phyloP scores from a whole-genome alignment of 2,888 invertebrate species.

The Callimorpha dominula region DNA sequence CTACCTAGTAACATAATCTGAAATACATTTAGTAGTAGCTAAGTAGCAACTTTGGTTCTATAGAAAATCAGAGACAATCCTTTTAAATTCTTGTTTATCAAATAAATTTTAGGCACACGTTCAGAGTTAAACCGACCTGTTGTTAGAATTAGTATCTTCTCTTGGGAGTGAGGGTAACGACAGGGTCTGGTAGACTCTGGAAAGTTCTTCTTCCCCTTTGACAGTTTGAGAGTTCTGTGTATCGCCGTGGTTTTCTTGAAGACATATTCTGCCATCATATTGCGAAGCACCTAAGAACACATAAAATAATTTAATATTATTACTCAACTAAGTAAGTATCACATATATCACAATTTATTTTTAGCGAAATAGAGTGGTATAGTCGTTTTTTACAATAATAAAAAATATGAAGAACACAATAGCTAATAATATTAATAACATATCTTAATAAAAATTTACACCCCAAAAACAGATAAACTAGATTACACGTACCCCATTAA shows the following conservation, averaged over 20 bases:
- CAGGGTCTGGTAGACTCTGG: constrained; percentile 76
- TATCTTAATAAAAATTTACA: background rate
- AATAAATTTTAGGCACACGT: too few relatives aligned
- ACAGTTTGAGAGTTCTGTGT: constrained; percentile 65
- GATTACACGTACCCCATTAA: too few relatives aligned
- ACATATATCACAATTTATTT: too few relatives aligned
- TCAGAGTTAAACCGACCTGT: constrained; percentile 51
- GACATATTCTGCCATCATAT: constrained; percentile 72
- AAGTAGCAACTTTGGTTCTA: too few relatives aligned
- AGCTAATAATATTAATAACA: background rate
- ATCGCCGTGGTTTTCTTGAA: constrained; percentile 69
- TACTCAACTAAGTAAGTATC: too few relatives aligned
- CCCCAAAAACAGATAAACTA: background rate
- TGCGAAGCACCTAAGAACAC: constrained; percentile 63
- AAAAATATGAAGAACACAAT: too few relatives aligned
- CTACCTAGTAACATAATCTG: too few relatives aligned
- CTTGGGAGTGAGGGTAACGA: constrained; percentile 68
- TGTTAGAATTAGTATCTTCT: constrained; percentile 71
- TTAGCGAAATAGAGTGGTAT: too few relatives aligned
- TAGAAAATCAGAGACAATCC: too few relatives aligned
- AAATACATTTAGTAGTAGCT: too few relatives aligned
- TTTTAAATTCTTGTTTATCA: too few relatives aligned
- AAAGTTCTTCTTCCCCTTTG: constrained; percentile 74
- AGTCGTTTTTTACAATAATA: too few relatives aligned
- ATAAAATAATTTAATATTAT: background rate